Evolutionary conservation across 1,140 invertebrate species (phyloP).

Genomic region (Rhyzopertha dominica): DNA sequence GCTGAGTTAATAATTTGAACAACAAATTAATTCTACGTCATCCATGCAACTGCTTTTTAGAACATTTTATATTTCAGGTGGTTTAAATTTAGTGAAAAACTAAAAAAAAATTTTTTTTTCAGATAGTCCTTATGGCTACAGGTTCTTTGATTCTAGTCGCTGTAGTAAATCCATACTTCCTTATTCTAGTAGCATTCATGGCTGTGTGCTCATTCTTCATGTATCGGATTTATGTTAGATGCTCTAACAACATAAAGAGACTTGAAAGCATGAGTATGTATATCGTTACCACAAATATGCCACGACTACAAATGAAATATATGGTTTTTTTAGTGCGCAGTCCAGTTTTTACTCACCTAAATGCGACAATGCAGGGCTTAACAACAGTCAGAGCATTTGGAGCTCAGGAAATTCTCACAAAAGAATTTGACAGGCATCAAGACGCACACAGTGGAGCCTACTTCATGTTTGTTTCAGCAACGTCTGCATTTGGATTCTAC

Average conservation of each 20-base stretch:
- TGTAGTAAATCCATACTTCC: slow-evolving; percentile 57
- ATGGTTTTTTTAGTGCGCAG: slow-evolving; percentile 53
- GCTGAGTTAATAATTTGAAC: too few species aligned
- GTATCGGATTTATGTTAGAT: slow-evolving; percentile 55
- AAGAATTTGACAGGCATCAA: slow-evolving; percentile 63
- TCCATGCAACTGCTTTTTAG: too few species aligned
- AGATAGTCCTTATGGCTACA: slow-evolving; percentile 51
- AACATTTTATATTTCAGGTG: too few species aligned
- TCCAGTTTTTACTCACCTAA: slow-evolving; percentile 76
- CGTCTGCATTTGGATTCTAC: slow-evolving; percentile 63
- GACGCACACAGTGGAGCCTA: slow-evolving; percentile 59
- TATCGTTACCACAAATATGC: slow-evolving; percentile 44
- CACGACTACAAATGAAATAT: slow-evolving; percentile 45
- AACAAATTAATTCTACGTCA: too few species aligned
- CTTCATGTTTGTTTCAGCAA: slow-evolving; percentile 62
- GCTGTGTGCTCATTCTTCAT: slow-evolving; percentile 53
- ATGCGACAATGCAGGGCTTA: slow-evolving; percentile 70
- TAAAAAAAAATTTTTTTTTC: slow-evolving; percentile 32
- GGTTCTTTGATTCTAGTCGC: slow-evolving; percentile 54
- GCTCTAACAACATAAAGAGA: slow-evolving; percentile 61
- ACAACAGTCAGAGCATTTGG: slow-evolving; percentile 70
- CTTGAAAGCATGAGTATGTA: slow-evolving; percentile 59
- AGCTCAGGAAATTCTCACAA: slow-evolving; percentile 62
- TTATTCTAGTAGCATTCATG: slow-evolving; percentile 56
- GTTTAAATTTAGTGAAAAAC: too few species aligned